phyloP scores from a whole-genome alignment of 1,140 invertebrate species.

The Macrotrachela quadricornifera region DNA sequence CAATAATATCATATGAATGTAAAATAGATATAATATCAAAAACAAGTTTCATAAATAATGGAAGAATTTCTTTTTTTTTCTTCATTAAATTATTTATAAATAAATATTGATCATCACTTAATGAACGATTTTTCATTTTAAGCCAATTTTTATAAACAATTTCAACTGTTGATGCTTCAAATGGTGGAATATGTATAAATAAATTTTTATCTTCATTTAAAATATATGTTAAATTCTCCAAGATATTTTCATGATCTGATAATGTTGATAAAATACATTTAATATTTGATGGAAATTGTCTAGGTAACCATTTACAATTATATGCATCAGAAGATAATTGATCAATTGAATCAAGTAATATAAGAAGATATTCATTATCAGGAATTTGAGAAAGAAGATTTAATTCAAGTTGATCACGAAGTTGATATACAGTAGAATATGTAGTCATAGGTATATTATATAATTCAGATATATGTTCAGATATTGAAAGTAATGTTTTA shows the following conservation, averaged over 20 bases:
- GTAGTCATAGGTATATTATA: not conserved
- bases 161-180: constrained; percentile 14
- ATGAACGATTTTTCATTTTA: constrained; percentile 10
- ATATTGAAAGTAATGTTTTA: not conserved
- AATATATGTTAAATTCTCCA: constrained; percentile 11
- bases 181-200: constrained; percentile 12
- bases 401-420: constrained; percentile 9
- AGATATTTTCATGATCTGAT: constrained; percentile 12
- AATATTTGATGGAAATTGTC: constrained; percentile 17
- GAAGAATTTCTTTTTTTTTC: constrained; percentile 31
- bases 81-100: constrained; percentile 55
- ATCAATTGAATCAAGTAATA: constrained; percentile 22
- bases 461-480: not conserved
- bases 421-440: not conserved
- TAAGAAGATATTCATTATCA: constrained; percentile 14
- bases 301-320: constrained; percentile 21
- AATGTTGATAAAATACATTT: constrained; percentile 18
- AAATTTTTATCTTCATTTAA: constrained; percentile 1
- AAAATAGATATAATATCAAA: constrained; percentile 7
- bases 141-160: constrained; percentile 16
- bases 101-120: constrained; percentile 46
- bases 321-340: constrained; percentile 13
- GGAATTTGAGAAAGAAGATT: constrained; percentile 15
- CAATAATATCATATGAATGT: not conserved
- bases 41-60: constrained; percentile 1